Evolutionary conservation across 2,113 vertebrate species (phyloP), one percentile per base, ranked within the genome.

Genomic region (Alethe castanea): DNA sequence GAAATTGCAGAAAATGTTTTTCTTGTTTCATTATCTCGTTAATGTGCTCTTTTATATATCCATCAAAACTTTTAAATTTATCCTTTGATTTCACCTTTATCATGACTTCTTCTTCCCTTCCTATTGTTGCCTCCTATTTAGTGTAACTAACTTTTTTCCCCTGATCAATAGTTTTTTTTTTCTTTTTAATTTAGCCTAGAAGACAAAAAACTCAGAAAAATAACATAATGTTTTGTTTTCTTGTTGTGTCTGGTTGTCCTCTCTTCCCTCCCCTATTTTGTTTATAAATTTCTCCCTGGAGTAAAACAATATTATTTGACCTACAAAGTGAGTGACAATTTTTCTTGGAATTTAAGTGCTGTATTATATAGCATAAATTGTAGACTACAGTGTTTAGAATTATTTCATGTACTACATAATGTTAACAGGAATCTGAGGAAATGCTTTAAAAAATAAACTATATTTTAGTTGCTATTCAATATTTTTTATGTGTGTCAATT

Each of bases 181-280:
- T 54, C 7, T 77, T 72, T 44, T 12, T 44, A 70, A 66, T 69
- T 50, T 78, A 61, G 5, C 8, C 9, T 19, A 22, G 9, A 72
- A 54, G 36, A 60, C 3, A 59, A 31, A 66, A 66, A 15, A 4
- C 8, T 35, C 40, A 77, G 35, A 42, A 90, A 88, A 92, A 66
- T 19, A 57, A 9, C 3, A 3, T 23, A 13, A 18, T 40, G 4
- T 33, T 36, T 3, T 52, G 11, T 83, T 28, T 6, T 86, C 12
- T 2, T 3, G 7, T 62, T 82, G 12, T 8, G 5, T 53, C 8
- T 53, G 5, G 5, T 31, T 61, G 6, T 5, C 3, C 2, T 44
- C 8, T 62, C 61, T 69, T 81, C 1, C 6, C 11, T 81, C 6
- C 35, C 54, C 7, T 62, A 14, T 64, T 85, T 71, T 11, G 5